Evolutionary conservation across 1,140 invertebrate species (phyloP).

Genomic region (Bombyx mori): DNA sequence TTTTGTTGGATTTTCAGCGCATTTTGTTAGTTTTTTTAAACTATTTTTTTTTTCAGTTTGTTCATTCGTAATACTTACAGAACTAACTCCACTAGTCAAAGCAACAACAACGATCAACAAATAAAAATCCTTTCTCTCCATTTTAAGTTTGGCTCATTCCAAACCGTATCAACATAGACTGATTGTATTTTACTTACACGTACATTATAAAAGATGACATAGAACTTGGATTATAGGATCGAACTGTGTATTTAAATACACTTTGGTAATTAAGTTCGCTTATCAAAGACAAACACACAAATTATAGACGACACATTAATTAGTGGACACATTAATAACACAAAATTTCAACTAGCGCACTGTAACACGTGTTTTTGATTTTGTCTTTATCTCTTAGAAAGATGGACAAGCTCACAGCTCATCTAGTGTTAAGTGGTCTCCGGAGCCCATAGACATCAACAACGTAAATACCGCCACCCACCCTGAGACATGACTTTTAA

Average conservation of each 20-base stretch:
- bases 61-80: constrained; percentile 16
- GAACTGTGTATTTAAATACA: constrained; percentile 3
- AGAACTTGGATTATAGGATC: constrained; percentile 3
- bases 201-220: constrained; percentile 6
- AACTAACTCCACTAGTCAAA: constrained; percentile 11
- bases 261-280: neutral
- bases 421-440: too few relatives aligned
- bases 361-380: too few relatives aligned
- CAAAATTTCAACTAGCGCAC: too few relatives aligned
- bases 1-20: too few relatives aligned
- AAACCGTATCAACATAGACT: neutral
- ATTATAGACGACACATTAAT: neutral
- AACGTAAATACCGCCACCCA: too few relatives aligned
- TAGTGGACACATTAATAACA: too few relatives aligned
- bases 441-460: too few relatives aligned
- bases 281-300: constrained; percentile 2
- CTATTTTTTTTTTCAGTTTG: neutral
- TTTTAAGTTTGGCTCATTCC: constrained; percentile 4
- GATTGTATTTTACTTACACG: neutral
- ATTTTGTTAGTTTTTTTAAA: too few relatives aligned
- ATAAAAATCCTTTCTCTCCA: constrained; percentile 11
- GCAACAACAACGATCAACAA: constrained; percentile 15
- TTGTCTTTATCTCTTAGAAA: too few relatives aligned
- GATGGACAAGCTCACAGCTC: too few relatives aligned
- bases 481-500: too few relatives aligned